Evolutionary conservation across 2,888 invertebrate genomes (phyloP), one percentile per base, ranked within the genome.

Genomic region (Tolmerus cingulatus): DNA sequence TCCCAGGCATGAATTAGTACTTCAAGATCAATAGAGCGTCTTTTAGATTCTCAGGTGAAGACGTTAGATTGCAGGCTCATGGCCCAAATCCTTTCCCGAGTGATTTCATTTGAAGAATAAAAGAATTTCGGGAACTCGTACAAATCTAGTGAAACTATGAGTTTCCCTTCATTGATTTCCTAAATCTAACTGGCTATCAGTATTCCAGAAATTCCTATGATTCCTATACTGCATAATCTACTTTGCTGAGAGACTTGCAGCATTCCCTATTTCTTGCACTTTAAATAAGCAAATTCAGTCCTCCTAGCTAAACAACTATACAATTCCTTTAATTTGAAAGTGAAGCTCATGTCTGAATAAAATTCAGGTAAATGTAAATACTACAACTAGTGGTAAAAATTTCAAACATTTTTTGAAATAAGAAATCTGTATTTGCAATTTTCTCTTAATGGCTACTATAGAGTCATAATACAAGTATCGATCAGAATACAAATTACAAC

Each of bases 21-120:
- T 51, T 82, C 40, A 19, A 37, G 82, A 23, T 66, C 82, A 82
- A 82, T 82, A 57, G 82, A 34, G 82, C 82, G 57, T 82, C 57
- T 37, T n/a, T n/a, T 16, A 37, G 66, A 57, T 82, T 82, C 57
- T 37, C 82, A 66, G 57, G 23, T 34, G 27, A 19, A 55, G 40
- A 82, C 82, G 27, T 57, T 57, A 40, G 34, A 57, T n/a, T 82
- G 16, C 46, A n/a, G 30, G 9, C 76, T 74, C 30, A 74, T 7
- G 55, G 23, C 19, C 55, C 55, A 23, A 57, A 57, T 57, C 57
- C 66, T 4, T 12, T 12, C 0, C 2, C 66, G 8, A 27, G 66
- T 27, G 23, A 66, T 66, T 66, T 66, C 19, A 14, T 12, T 12
- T 8, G 27, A 23, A 2, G 19, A 12, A 66, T 66, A 14, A 66